Evolutionary conservation across 1,140 invertebrate genomes (phyloP), one percentile per base, ranked within the genome.

Genomic region (Helicoverpa armigera): DNA sequence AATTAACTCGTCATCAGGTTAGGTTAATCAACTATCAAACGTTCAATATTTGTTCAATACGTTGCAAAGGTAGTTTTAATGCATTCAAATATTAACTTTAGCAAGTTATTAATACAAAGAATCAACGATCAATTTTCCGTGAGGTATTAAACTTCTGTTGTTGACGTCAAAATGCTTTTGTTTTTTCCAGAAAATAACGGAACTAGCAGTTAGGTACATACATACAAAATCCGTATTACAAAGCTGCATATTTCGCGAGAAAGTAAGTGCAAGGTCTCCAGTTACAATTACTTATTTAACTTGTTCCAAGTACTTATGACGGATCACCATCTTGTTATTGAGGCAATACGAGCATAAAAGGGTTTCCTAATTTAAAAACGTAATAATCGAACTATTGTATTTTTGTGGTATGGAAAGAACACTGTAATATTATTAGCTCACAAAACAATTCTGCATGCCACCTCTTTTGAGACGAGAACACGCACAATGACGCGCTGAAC

Each of bases 191-290:
- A 60, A 60, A 60, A 2, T 11, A 60, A 60, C 58, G 58, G 58
- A 60, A 60, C 18, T 60, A 60, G 18, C 13, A 18, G 56, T 58
- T 60, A 58, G 16, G n/a, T 18, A 58, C 16, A 7, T 18, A 58
- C 16, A 7, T 43, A 43, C 35, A 43, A 43, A 58, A 60, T 23
- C 9, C 13, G 12, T 23, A 60, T 13, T 60, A 29, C 58, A 60
- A 29, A 13, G 18, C 18, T 60, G 58, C 58, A 60, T 60, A 29
- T 29, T 60, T 60, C 29, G 58, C 23, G 23, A 60, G 58, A 60
- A 60, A 60, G 58, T 60, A 60, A 60, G 58, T 60, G 58, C 58
- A 60, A 60, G 58, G 58, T 60, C 23, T 3, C 18, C 23, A 60
- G 29, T 60, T 29, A 60, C 13, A 29, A 29, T 29, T 29, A 23